Conservation (phyloP, 2,888 invertebrate species). For the Dryococelus australis region DNA sequence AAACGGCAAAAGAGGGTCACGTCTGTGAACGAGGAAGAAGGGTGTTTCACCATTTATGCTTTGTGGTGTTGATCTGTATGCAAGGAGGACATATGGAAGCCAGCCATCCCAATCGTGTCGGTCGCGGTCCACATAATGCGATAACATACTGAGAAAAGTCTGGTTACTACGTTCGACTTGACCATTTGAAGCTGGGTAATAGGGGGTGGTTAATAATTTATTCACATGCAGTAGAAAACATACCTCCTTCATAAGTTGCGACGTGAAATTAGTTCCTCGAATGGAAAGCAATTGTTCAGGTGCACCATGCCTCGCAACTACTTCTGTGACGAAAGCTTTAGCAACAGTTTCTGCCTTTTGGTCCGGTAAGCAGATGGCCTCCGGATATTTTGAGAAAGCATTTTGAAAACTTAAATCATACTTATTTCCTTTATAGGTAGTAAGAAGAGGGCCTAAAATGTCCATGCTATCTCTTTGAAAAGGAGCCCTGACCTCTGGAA, state of each 20-base stretch:
- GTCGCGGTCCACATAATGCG: not conserved
- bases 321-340: too few species aligned
- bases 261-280: not conserved
- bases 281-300: too few species aligned
- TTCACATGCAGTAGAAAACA: not conserved
- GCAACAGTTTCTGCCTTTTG: too few species aligned
- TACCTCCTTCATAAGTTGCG: not conserved
- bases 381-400: too few species aligned
- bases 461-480: not conserved
- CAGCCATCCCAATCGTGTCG: not conserved
- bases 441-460: too few species aligned
- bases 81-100: not conserved
- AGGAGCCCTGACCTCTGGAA: not conserved
- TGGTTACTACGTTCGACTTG: not conserved
- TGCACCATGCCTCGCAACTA: too few species aligned
- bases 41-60: too few species aligned
- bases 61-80: not conserved
- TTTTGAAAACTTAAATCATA: too few species aligned
- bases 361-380: too few species aligned
- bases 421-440: too few species aligned
- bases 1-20: too few species aligned
- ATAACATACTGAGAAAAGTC: not conserved
- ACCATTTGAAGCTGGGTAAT: not conserved
- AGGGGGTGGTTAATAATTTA: conserved; percentile 5
- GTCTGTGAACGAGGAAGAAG: too few species aligned